A percentile compares a stretch with the other conserved stretches of the same genome.
phyloP scores from a whole-genome alignment of 2,113 vertebrate genomes.

The Apteryx owenii region DNA sequence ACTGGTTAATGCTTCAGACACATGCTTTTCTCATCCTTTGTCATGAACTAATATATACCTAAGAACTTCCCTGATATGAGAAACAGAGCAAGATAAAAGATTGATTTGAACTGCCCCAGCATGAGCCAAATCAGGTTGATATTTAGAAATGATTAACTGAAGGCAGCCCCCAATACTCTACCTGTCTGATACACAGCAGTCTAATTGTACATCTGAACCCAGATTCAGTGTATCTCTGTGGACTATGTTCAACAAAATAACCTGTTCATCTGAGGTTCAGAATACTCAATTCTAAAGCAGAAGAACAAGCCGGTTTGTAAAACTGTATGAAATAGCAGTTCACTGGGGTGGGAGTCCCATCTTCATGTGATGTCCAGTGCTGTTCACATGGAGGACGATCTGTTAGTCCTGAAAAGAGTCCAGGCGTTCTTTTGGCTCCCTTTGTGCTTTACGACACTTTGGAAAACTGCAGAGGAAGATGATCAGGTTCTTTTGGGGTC shows the following conservation, averaged over 20 bases:
- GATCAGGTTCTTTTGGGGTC: not conserved
- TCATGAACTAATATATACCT: not conserved
- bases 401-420: not conserved
- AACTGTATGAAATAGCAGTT: not conserved
- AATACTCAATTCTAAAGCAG: not conserved
- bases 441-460: not conserved
- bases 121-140: not conserved
- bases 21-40: not conserved
- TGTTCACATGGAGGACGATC: not conserved
- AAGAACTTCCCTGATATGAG: not conserved
- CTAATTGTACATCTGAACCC: not conserved
- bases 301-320: not conserved
- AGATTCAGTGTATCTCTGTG: not conserved
- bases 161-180: not conserved
- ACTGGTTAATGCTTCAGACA: not conserved
- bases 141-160: not conserved
- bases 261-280: not conserved
- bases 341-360: not conserved
- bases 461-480: not conserved
- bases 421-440: not conserved
- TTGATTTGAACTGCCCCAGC: not conserved
- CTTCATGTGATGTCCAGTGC: not conserved
- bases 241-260: not conserved
- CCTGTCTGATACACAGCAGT: not conserved
- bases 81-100: not conserved